Percentiles rank a stretch among this genome's conserved stretches.
Evolutionary conservation across 1,140 invertebrate genomes (phyloP).

Genomic region (Sitophilus oryzae): DNA sequence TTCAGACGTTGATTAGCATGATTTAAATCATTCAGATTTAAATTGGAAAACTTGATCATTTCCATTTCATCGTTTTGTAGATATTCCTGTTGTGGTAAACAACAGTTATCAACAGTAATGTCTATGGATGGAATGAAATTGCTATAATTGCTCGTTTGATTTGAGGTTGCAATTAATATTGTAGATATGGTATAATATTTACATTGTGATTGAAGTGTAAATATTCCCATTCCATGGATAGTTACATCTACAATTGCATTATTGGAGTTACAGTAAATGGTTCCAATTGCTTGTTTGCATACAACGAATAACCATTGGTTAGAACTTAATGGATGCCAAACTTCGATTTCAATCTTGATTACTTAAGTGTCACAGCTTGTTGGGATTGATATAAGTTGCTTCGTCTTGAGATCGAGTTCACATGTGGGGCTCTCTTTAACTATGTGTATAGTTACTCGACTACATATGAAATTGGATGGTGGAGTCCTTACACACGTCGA

Average conservation of each 20-base stretch:
- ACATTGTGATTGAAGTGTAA: conserved; percentile 8
- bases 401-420: neutral
- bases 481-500: neutral
- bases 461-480: neutral
- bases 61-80: too few relatives aligned
- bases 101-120: conserved; percentile 16
- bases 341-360: conserved; percentile 3
- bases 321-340: conserved; percentile 5
- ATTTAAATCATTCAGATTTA: conserved; percentile 11
- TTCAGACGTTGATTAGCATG: too few relatives aligned
- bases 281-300: neutral
- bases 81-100: neutral
- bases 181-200: conserved; percentile 19
- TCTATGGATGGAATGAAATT: conserved; percentile 13
- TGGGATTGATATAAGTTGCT: neutral
- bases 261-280: neutral
- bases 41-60: neutral
- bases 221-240: conserved; percentile 11
- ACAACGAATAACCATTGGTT: conserved; percentile 11
- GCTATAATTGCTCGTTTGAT: conserved; percentile 9
- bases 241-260: neutral
- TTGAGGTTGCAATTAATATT: too few relatives aligned
- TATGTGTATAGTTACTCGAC: neutral
- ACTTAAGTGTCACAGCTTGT: neutral
- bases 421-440: conserved; percentile 3